phyloP scores from a whole-genome alignment of 2,113 vertebrate genomes.

The Eretmochelys imbricata region DNA sequence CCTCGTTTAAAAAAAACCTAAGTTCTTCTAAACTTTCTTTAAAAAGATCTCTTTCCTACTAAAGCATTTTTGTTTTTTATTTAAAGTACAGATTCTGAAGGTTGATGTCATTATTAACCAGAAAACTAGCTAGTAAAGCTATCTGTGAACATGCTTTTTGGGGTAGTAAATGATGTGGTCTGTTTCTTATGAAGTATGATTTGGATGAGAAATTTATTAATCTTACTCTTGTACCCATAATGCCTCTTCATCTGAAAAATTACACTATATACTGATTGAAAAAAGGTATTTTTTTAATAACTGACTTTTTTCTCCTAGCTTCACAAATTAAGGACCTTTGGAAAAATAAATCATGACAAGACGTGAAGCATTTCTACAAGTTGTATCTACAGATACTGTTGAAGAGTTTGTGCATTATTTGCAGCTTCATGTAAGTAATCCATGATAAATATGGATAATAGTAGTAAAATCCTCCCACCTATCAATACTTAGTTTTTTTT shows the following conservation, averaged over 20 bases:
- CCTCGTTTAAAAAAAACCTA: background rate
- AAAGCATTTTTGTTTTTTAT: background rate
- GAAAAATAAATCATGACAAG: constrained; percentile 78
- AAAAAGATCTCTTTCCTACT: background rate
- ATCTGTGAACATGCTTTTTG: background rate
- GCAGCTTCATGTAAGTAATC: constrained; percentile 85
- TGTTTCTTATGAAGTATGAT: background rate
- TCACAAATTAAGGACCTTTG: background rate
- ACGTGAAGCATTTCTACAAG: constrained; percentile 83
- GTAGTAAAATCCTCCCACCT: background rate
- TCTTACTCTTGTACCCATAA: background rate
- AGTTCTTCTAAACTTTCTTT: too few relatives aligned
- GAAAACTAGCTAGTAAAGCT: background rate
- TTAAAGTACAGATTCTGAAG: background rate
- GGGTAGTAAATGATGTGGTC: background rate
- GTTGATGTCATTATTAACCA: rapidly evolving
- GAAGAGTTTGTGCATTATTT: constrained; percentile 87
- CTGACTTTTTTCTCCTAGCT: background rate
- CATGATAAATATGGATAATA: rapidly evolving
- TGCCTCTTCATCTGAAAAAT: background rate
- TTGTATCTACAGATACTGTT: constrained; percentile 79
- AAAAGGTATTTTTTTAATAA: background rate
- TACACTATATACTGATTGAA: rapidly evolving
- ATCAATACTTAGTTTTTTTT: background rate
- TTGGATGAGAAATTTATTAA: background rate